Conservation (phyloP, 2,113 vertebrate genomes). For the Lucifuga dentata region DNA sequence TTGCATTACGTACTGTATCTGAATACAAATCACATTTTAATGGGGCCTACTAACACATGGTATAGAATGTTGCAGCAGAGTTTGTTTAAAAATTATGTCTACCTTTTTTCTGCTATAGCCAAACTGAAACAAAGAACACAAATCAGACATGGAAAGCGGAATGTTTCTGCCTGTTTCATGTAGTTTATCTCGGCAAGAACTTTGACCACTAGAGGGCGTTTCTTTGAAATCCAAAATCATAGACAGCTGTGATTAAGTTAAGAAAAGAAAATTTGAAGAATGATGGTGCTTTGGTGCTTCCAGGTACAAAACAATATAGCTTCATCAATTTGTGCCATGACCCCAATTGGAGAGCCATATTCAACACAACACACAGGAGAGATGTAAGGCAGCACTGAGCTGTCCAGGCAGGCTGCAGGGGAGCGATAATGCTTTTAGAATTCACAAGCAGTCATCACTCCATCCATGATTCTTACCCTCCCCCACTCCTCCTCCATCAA, state of each 20-base stretch:
- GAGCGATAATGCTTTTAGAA: conserved; percentile 80
- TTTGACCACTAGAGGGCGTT: neutral
- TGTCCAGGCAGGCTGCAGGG: conserved; percentile 71
- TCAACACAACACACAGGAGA: conserved; percentile 71
- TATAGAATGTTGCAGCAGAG: too few relatives aligned
- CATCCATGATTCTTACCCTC: conserved; percentile 38
- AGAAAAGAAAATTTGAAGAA: neutral
- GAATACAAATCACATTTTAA: too few relatives aligned
- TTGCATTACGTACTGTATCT: too few relatives aligned
- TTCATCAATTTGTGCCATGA: conserved; percentile 74
- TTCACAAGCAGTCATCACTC: conserved; percentile 70
- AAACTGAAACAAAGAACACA: too few relatives aligned
- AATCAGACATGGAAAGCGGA: too few relatives aligned
- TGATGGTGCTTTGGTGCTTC: conserved; percentile 7
- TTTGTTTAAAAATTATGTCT: too few relatives aligned
- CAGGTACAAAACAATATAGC: conserved; percentile 72
- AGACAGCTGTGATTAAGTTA: neutral
- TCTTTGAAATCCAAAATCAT: neutral
- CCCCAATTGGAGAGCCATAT: conserved; percentile 79
- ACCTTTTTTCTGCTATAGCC: too few relatives aligned
- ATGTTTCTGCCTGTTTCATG: too few relatives aligned
- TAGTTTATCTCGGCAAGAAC: neutral
- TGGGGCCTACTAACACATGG: too few relatives aligned
- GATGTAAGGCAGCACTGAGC: conserved; percentile 65
- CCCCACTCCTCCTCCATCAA: conserved; percentile 35